Evolutionary conservation across 2,113 vertebrate species (phyloP).

Genomic region (Hemiscyllium ocellatum): DNA sequence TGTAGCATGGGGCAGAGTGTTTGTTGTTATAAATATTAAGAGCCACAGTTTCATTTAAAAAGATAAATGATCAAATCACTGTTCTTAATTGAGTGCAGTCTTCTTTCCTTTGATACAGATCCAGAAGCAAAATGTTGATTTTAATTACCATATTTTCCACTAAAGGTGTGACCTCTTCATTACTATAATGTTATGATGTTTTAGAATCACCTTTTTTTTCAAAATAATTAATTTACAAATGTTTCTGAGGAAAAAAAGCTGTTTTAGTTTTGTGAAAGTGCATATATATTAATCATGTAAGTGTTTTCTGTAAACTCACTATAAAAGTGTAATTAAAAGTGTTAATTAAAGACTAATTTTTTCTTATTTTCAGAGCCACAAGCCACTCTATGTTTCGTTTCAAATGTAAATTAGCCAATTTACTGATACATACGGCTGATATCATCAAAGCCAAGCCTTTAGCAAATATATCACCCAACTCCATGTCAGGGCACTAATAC

Average conservation of each 20-base stretch:
- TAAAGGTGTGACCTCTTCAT: background rate
- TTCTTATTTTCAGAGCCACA: background rate
- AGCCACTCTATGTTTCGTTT: background rate
- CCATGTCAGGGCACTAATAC: background rate
- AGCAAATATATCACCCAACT: background rate
- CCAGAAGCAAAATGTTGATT: background rate
- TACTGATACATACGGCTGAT: background rate
- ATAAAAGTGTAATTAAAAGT: constrained; percentile 5
- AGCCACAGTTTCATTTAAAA: background rate
- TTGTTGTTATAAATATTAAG: background rate
- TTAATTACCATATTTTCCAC: background rate
- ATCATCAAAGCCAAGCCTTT: background rate
- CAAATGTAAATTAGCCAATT: background rate
- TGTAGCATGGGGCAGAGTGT: background rate
- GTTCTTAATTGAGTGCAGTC: background rate
- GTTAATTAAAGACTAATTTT: background rate
- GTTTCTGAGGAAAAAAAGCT: background rate
- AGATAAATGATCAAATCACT: background rate
- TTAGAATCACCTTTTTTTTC: background rate
- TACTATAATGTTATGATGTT: background rate
- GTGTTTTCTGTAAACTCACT: background rate
- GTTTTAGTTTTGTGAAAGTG: background rate
- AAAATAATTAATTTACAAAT: background rate
- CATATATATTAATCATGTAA: background rate
- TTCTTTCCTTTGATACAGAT: background rate